Conservation (phyloP, 2,888 invertebrate species). For the Alloscopus bannaensis region DNA sequence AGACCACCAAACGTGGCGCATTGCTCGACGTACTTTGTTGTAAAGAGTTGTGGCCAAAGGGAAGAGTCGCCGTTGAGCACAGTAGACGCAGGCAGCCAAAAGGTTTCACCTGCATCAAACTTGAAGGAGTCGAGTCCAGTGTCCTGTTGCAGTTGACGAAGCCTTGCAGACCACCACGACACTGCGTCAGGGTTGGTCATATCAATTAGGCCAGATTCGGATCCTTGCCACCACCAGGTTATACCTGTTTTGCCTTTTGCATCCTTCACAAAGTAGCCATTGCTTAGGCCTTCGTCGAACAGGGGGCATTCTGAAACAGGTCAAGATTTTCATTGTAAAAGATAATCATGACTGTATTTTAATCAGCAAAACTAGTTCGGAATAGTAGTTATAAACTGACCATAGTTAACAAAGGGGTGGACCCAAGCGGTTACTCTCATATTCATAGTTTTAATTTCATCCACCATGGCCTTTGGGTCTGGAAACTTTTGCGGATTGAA, state of each 20-base stretch:
- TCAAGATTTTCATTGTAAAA: neutral
- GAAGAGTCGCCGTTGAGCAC: conserved; percentile 62
- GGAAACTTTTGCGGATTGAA: conserved; percentile 85
- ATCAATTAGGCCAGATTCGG: conserved; percentile 80
- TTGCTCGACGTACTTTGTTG: conserved; percentile 64
- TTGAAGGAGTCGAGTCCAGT: conserved; percentile 86
- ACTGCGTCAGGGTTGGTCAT: conserved; percentile 83
- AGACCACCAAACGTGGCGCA: conserved; percentile 77
- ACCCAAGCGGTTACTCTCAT: conserved; percentile 89
- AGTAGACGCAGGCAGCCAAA: conserved; percentile 80
- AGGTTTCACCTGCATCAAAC: conserved; percentile 88
- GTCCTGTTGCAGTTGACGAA: conserved; percentile 78
- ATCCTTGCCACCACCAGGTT: conserved; percentile 75
- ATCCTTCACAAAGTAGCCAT: conserved; percentile 79
- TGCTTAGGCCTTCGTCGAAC: conserved; percentile 79
- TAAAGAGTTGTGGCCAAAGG: conserved; percentile 60
- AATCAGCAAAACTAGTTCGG: neutral
- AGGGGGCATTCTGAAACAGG: conserved; percentile 79
- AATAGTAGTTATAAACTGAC: conserved; percentile 37
- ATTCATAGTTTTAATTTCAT: conserved; percentile 76
- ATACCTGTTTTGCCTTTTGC: conserved; percentile 73
- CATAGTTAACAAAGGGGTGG: conserved; percentile 87
- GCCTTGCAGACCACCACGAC: conserved; percentile 75
- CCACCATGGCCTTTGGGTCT: conserved; percentile 73
- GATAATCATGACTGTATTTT: neutral